Base-by-base conservation (phyloP, 1,140 invertebrate species). In the Protaetia brevitarsis region DNA sequence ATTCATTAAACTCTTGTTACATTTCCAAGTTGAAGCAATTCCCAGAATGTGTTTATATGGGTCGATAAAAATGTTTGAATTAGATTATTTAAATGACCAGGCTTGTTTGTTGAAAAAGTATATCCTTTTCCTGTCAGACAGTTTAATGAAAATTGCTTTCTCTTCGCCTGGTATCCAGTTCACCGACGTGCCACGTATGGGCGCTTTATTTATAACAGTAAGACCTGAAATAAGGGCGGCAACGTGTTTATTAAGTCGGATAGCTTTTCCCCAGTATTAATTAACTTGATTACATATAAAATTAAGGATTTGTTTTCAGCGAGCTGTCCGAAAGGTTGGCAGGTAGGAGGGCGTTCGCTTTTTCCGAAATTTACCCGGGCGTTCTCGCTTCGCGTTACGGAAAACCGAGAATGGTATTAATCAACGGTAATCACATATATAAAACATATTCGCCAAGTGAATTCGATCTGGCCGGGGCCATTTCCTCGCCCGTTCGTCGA, bases 381-480 rank as follows among this genome's bases (percentile, higher is more conserved):
- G 19, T 51, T 51, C 19, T 23, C 26, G 41, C 11, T 23, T 51
- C 16, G 13, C 13, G 41, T 51, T 51, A 23, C 41, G 26, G 41
- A 51, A 51, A 51, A 21, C 41, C 41, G 41, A 51, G 41, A 51
- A 19, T 51, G 19, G 41, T 23, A 51, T 51, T 51, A 51, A 51
- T 51, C 41, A 51, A 51, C 41, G 41, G 41, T 51, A 51, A 51
- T 51, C 41, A 51, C 41, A 51, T 51, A 51, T 51, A 51, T 51
- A 51, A 51, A 51, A 51, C 41, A 51, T 51, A 51, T 51, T 23
- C 16, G 41, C 41, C 41, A 51, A 51, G 41, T 51, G 41, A 51
- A 51, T 51, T 51, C 41, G 41, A 51, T 51, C 41, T 7, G 41
- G 13, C 26, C 37, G 37, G 19, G 41, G 41, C 19, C 41, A 19